Conservation (phyloP, 2,888 invertebrate species). For the Omphaloscelis lunosa region DNA sequence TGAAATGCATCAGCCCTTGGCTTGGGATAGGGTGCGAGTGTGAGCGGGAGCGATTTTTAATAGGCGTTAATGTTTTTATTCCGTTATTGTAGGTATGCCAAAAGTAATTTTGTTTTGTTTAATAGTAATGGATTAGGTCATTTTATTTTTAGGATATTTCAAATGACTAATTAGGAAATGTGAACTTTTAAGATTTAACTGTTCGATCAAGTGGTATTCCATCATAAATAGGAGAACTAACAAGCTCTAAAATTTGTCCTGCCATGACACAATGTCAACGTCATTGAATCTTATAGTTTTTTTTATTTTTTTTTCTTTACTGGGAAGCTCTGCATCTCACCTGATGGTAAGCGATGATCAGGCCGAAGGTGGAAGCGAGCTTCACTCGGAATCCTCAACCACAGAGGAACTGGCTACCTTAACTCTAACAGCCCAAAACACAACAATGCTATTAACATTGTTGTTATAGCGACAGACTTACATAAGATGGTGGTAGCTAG, state of each 20-base stretch:
- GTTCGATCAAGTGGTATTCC: background rate
- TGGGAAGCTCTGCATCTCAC: too few relatives aligned
- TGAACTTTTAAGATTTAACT: background rate
- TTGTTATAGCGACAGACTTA: too few relatives aligned
- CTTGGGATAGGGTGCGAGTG: slow-evolving; percentile 55
- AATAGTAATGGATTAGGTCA: background rate
- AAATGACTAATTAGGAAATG: background rate
- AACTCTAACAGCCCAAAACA: too few relatives aligned
- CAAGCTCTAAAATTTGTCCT: slow-evolving; percentile 3
- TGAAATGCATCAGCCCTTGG: slow-evolving; percentile 79
- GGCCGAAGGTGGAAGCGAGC: too few relatives aligned
- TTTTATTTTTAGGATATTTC: background rate
- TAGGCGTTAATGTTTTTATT: background rate
- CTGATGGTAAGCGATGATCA: too few relatives aligned
- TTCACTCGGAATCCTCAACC: too few relatives aligned
- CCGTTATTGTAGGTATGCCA: background rate
- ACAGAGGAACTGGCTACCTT: too few relatives aligned
- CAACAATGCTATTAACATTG: too few relatives aligned
- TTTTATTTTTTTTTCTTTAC: too few relatives aligned
- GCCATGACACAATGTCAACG: background rate
- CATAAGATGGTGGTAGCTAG: too few relatives aligned
- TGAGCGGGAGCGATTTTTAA: slow-evolving; percentile 63
- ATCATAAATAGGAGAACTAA: background rate
- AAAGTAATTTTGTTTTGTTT: background rate
- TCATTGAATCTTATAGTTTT: background rate